phyloP scores from a whole-genome alignment of 2,888 invertebrate genomes.

The Chrysodeixis includens region DNA sequence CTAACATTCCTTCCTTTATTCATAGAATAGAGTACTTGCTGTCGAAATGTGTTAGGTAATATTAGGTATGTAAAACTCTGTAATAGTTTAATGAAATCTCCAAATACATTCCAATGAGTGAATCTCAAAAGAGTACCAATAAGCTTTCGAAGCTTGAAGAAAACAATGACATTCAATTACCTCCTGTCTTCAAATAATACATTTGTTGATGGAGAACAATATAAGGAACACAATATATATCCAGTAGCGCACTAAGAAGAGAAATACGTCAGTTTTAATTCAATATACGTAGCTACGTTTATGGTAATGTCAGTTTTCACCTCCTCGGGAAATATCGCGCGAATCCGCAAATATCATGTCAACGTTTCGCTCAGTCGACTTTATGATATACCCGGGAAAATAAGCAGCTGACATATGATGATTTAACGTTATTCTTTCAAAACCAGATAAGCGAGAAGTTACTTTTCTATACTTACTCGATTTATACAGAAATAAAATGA shows the following conservation, averaged over 20 bases:
- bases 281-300: slow-evolving; percentile 8
- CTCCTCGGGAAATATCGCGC: neutral
- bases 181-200: slow-evolving; percentile 30
- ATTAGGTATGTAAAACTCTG: slow-evolving; percentile 17
- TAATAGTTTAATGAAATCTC: slow-evolving; percentile 37
- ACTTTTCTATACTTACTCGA: slow-evolving; percentile 24
- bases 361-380: slow-evolving; percentile 37
- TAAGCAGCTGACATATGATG: slow-evolving; percentile 43
- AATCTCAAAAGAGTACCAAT: slow-evolving; percentile 47
- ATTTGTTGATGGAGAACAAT: slow-evolving; percentile 35
- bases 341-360: slow-evolving; percentile 8
- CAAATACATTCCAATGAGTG: slow-evolving; percentile 41
- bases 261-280: slow-evolving; percentile 2
- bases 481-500: slow-evolving; percentile 11
- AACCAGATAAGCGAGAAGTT: slow-evolving; percentile 40
- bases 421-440: slow-evolving; percentile 41
- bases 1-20: neutral
- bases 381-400: slow-evolving; percentile 51
- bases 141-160: slow-evolving; percentile 27
- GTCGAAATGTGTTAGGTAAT: neutral
- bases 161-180: slow-evolving; percentile 51
- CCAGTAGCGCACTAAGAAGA: neutral
- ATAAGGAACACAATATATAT: neutral
- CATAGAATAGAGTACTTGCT: neutral
- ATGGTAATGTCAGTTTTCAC: slow-evolving; percentile 8